Percentiles rank a stretch among this genome's conserved stretches.
These are phyloP conservation scores for Tonatia bakeri DNA, from an alignment of 2,113 vertebrate species.

Conservation along the genomic window DNA sequence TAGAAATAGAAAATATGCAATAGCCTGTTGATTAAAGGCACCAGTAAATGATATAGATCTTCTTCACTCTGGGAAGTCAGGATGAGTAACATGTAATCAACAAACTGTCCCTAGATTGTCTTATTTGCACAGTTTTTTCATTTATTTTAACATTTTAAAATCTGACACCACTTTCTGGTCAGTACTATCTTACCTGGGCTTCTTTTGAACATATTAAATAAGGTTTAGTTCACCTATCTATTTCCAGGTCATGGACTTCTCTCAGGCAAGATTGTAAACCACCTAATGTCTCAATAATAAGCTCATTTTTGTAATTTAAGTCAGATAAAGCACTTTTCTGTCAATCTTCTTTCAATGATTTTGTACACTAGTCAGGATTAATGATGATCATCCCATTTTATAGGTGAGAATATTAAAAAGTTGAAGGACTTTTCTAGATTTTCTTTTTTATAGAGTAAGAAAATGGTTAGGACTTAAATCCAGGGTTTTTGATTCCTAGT, in stretches of 20 bases:
- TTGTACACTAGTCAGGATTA: neutral
- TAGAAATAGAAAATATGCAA: neutral
- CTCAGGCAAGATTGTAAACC: neutral
- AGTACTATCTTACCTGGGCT: neutral
- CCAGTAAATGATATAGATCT: neutral
- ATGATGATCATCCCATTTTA: neutral
- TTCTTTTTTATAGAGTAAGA: neutral
- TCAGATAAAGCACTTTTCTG: neutral
- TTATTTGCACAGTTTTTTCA: neutral
- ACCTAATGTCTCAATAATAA: neutral
- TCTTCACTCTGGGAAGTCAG: neutral
- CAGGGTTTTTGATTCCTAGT: neutral
- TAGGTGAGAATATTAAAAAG: neutral
- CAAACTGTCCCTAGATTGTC: neutral
- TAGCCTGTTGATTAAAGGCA: neutral
- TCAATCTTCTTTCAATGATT: neutral
- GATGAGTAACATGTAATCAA: neutral
- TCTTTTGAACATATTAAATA: neutral
- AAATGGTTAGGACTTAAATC: neutral
- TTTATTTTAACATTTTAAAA: constrained; percentile 24
- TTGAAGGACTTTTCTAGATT: neutral
- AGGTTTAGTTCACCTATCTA: neutral
- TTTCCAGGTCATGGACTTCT: neutral
- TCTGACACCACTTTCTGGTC: neutral
- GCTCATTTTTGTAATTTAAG: neutral